phyloP scores from a whole-genome alignment of 1,140 invertebrate species.

The Anagrus nilaparvatae region DNA sequence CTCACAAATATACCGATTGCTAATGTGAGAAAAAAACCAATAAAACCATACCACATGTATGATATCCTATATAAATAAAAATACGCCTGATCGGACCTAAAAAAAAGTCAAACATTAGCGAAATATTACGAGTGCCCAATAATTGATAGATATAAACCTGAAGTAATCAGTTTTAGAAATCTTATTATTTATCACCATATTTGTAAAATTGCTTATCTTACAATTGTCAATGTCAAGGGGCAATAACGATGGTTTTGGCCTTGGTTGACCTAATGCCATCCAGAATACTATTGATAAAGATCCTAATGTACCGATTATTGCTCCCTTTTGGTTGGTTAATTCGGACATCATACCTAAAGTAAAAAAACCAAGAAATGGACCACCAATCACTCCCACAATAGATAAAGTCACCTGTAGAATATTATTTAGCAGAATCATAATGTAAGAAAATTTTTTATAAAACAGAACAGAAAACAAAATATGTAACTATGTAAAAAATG shows the following conservation, averaged over 20 bases:
- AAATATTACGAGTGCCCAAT: conserved; percentile 2
- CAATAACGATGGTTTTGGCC: conserved; percentile 40
- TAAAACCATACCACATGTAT: conserved; percentile 74
- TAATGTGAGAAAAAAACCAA: conserved; percentile 57
- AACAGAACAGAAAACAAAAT: no score
- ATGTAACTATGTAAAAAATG: no score
- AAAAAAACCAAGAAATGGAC: conserved; percentile 66
- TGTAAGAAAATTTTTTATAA: no score
- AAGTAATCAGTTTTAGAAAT: background rate
- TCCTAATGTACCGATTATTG: conserved; percentile 51
- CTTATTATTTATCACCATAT: conserved; percentile 2
- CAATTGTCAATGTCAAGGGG: conserved; percentile 16
- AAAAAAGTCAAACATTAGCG: conserved; percentile 12
- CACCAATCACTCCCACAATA: conserved; percentile 70
- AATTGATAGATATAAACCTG: conserved; percentile 3
- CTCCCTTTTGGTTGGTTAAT: conserved; percentile 55
- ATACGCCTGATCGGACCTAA: conserved; percentile 17
- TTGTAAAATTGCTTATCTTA: conserved; percentile 7
- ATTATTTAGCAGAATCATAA: no score
- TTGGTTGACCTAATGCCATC: conserved; percentile 76
- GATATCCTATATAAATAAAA: conserved; percentile 59
- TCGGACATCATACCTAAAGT: conserved; percentile 64
- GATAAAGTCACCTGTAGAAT: conserved; percentile 55
- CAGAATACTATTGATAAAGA: conserved; percentile 64
- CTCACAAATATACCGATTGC: conserved; percentile 41